phyloP scores from a whole-genome alignment of 2,797 vertebrate genomes.

The Hoplostethus mediterraneus region DNA sequence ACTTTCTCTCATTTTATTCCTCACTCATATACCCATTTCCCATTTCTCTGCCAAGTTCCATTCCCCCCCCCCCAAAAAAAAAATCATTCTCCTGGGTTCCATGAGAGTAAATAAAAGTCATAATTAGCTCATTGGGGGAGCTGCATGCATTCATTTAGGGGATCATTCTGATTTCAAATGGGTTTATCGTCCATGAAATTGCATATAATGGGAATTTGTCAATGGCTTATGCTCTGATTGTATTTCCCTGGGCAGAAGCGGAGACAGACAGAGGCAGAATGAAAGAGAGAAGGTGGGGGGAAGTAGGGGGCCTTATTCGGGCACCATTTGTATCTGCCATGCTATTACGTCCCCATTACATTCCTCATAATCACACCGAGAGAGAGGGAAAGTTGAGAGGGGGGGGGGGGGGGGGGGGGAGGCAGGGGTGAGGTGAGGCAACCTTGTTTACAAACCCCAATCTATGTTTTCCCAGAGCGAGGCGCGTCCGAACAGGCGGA shows the following conservation, averaged over 20 bases:
- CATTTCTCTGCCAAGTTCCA: constrained; percentile 31
- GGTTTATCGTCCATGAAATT: constrained; percentile 80
- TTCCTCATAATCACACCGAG: constrained; percentile 53
- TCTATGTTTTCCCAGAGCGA: constrained; percentile 43
- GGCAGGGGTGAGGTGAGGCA: neutral
- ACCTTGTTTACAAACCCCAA: constrained; percentile 63
- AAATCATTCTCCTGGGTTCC: constrained; percentile 46
- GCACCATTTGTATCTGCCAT: constrained; percentile 52
- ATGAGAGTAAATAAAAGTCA: constrained; percentile 55
- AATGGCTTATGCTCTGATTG: constrained; percentile 73
- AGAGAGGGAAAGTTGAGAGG: constrained; percentile 30
- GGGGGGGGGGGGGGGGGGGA: constrained; percentile 30
- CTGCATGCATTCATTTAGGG: constrained; percentile 61
- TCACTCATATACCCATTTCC: neutral
- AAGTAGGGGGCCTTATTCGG: constrained; percentile 23
- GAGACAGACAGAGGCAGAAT: constrained; percentile 45
- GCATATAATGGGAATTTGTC: constrained; percentile 78
- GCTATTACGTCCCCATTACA: constrained; percentile 63
- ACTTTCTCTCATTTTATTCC: neutral
- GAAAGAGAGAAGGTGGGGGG: constrained; percentile 13
- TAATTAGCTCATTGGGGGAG: constrained; percentile 68
- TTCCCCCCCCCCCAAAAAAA: constrained; percentile 26
- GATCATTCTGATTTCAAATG: constrained; percentile 74
- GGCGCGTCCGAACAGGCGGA: constrained; percentile 46
- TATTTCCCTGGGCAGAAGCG: constrained; percentile 64